These are phyloP conservation scores for Ictalurus furcatus DNA, from an alignment of 2,113 vertebrate species.

Conservation along the genomic window DNA sequence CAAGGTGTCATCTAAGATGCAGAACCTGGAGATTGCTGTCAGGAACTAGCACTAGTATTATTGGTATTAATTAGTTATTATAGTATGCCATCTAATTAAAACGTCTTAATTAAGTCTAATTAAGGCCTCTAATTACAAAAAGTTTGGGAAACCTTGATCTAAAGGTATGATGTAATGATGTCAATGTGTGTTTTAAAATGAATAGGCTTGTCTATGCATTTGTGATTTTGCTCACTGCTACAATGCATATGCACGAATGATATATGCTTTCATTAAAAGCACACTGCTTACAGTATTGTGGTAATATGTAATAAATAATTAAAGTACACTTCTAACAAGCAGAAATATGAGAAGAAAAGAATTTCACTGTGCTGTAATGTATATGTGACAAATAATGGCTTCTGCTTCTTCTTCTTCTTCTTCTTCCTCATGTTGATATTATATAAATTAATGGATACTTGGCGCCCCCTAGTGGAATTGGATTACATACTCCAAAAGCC, in stretches of 20 bases:
- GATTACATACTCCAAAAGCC: background rate
- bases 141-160: background rate
- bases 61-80: background rate
- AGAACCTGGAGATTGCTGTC: background rate
- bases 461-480: slow-evolving; percentile 22
- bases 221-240: background rate
- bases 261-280: background rate
- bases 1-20: background rate
- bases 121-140: background rate
- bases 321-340: background rate
- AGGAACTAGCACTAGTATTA: background rate
- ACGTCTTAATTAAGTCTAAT: background rate
- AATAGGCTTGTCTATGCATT: background rate
- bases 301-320: background rate
- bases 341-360: background rate
- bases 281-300: background rate
- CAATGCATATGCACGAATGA: background rate
- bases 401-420: background rate
- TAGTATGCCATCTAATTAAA: background rate
- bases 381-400: background rate
- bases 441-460: background rate
- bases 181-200: background rate
- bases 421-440: background rate
- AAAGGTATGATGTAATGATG: background rate
- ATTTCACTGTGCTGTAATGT: background rate